Conservation (phyloP, 2,797 vertebrate species). For the Microctenopoma lineatum region DNA sequence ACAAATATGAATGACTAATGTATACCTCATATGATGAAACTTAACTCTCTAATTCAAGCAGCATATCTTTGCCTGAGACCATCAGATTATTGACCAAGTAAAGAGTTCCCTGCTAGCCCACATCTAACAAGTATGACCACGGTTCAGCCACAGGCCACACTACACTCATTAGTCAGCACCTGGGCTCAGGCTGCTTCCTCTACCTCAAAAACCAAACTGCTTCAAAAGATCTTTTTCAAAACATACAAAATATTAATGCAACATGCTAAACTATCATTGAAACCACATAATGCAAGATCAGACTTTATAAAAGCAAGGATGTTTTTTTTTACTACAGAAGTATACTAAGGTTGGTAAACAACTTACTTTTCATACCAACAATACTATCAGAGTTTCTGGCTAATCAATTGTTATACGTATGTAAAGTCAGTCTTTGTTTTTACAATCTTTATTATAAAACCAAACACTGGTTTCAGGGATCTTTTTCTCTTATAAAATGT, state of each 20-base stretch:
- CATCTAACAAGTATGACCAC: conserved; percentile 50
- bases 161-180: conserved; percentile 17
- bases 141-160: conserved; percentile 52
- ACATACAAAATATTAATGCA: conserved; percentile 15
- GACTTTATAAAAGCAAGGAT: conserved; percentile 16
- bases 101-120: conserved; percentile 36
- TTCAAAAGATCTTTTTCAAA: conserved; percentile 31
- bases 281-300: not conserved
- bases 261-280: conserved; percentile 1
- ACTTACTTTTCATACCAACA: not conserved
- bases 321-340: not conserved
- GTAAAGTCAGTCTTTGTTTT: not conserved
- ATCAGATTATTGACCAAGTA: conserved; percentile 11
- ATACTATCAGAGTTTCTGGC: not conserved
- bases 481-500: not conserved
- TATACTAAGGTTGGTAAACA: not conserved
- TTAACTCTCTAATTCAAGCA: conserved; percentile 5
- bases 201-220: conserved; percentile 51
- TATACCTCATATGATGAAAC: not conserved
- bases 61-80: conserved; percentile 12
- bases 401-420: not conserved
- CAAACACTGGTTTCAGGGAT: not conserved
- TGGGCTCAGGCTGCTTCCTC: conserved; percentile 33
- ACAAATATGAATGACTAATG: conserved; percentile 1
- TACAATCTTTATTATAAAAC: not conserved